Conservation (phyloP, 2,888 invertebrate genomes). For the Ellobium chinense region DNA sequence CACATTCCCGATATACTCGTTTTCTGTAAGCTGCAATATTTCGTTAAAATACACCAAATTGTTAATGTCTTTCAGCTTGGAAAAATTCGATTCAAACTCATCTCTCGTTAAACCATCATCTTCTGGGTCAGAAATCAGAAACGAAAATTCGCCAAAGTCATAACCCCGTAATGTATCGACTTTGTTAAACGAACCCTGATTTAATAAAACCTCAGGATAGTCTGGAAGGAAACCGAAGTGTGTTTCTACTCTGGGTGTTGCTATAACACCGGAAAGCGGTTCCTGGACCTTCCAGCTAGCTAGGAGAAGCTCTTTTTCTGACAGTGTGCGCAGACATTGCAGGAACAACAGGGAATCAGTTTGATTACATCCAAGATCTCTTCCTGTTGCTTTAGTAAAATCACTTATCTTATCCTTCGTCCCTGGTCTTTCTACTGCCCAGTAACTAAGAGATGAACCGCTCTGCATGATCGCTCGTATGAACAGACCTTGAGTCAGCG, state of each 20-base stretch:
- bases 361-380: neutral
- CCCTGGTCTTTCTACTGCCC: conserved; percentile 16
- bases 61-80: neutral
- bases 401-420: neutral
- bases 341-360: neutral
- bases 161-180: conserved; percentile 21
- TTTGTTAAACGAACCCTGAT: neutral
- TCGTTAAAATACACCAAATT: neutral
- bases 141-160: conserved; percentile 1
- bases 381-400: neutral
- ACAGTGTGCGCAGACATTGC: neutral
- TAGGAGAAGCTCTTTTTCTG: neutral
- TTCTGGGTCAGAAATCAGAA: neutral
- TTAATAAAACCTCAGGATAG: neutral
- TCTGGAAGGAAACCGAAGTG: conserved; percentile 30
- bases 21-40: neutral
- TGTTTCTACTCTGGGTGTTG: conserved; percentile 22
- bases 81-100: neutral
- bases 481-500: conserved; percentile 3
- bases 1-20: neutral
- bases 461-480: conserved; percentile 19
- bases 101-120: conserved; percentile 3
- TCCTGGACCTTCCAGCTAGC: neutral
- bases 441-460: neutral
- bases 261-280: neutral